phyloP scores from a whole-genome alignment of 2,888 invertebrate species.

The Branchinecta sandiegonensis region DNA sequence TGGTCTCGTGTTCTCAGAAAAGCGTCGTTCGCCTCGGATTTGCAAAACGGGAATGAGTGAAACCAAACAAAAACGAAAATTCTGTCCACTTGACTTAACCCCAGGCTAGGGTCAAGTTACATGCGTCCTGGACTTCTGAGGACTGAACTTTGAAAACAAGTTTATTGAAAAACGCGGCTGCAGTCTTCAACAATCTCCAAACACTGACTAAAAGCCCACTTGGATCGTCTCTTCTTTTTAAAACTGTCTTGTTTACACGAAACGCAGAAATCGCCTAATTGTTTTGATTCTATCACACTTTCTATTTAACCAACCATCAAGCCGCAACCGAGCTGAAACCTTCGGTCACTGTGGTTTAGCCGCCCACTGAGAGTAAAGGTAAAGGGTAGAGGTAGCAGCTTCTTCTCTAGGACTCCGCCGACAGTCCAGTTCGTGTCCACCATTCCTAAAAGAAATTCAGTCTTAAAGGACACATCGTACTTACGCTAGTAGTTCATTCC shows the following conservation, averaged over 20 bases:
- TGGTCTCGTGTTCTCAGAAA: no score
- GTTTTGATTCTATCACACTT: slow-evolving; percentile 13
- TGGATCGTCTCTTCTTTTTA: no score
- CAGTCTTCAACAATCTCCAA: no score
- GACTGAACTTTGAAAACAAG: no score
- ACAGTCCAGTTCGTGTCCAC: slow-evolving; percentile 85
- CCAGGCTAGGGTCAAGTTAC: no score
- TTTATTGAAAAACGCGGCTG: no score
- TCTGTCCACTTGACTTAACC: no score
- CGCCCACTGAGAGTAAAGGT: slow-evolving; percentile 81
- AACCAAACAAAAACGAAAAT: background rate
- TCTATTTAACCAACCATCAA: slow-evolving; percentile 66
- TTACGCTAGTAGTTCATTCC: no score
- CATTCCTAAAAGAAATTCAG: slow-evolving; percentile 49
- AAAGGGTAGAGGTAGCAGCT: slow-evolving; percentile 80
- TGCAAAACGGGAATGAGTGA: background rate
- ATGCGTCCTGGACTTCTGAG: no score
- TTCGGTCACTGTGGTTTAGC: slow-evolving; percentile 80
- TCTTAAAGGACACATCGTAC: background rate
- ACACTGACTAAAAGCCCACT: no score
- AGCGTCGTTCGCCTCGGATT: background rate
- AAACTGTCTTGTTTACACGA: no score
- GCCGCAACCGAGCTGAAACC: slow-evolving; percentile 85
- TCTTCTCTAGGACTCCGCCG: slow-evolving; percentile 85
- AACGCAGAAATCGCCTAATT: background rate